These are phyloP conservation scores for Acinonyx jubatus DNA, from an alignment of 2,113 vertebrate genomes.

Conservation along the genomic window DNA sequence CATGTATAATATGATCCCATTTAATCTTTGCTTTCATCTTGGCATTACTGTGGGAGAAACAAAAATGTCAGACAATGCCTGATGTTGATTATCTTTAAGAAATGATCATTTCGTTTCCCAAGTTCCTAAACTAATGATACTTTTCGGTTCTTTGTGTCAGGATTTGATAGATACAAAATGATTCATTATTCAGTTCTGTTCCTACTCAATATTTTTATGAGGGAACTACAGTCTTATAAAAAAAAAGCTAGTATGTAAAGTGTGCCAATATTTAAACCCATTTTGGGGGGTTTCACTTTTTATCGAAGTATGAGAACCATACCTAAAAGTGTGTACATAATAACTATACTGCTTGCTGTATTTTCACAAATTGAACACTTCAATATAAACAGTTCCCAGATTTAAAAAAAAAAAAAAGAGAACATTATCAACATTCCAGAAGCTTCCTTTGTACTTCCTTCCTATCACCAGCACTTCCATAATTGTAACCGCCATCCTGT, in stretches of 20 bases:
- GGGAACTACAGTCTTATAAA: neutral
- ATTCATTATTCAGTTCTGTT: neutral
- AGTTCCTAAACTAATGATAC: neutral
- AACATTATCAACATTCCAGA: neutral
- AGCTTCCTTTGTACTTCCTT: neutral
- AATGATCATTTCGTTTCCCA: neutral
- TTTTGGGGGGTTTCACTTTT: neutral
- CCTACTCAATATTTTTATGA: neutral
- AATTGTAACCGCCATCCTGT: neutral
- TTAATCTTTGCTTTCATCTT: neutral
- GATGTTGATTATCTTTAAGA: neutral
- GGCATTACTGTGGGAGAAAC: neutral
- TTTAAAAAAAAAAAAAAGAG: neutral
- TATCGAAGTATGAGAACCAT: neutral
- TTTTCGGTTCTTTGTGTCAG: neutral
- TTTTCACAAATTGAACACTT: neutral
- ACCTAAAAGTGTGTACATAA: neutral
- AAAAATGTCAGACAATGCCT: neutral
- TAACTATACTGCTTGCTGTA: neutral
- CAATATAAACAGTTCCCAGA: neutral
- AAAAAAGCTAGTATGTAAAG: neutral
- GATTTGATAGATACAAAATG: neutral
- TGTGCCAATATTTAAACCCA: neutral
- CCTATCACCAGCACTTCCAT: neutral
- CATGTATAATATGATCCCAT: neutral